phyloP scores from a whole-genome alignment of 2,888 invertebrate species.

The Actias luna region DNA sequence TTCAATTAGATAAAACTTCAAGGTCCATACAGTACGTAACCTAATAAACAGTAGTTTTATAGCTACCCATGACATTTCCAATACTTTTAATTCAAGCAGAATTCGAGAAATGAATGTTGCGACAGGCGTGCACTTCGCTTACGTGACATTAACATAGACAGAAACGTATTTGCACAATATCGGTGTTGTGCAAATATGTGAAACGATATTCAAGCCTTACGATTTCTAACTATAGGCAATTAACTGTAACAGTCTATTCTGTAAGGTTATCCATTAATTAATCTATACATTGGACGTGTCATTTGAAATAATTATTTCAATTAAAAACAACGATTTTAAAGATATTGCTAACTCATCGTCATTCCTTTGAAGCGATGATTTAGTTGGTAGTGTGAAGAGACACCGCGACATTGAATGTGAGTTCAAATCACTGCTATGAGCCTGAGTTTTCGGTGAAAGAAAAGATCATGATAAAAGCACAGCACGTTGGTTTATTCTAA shows the following conservation, averaged over 20 bases:
- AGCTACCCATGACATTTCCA: conserved; percentile 7
- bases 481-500: too few relatives aligned
- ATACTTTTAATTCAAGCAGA: conserved; percentile 8
- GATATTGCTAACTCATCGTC: too few relatives aligned
- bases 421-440: too few relatives aligned
- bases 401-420: too few relatives aligned
- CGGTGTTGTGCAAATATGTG: neutral
- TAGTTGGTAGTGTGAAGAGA: too few relatives aligned
- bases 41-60: neutral
- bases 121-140: conserved; percentile 1
- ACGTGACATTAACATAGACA: conserved; percentile 9
- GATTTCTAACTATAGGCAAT: neutral
- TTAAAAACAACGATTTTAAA: neutral
- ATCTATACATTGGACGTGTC: neutral
- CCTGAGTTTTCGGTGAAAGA: too few relatives aligned
- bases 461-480: too few relatives aligned
- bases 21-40: neutral
- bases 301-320: neutral
- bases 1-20: neutral
- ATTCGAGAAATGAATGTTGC: neutral
- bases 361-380: too few relatives aligned
- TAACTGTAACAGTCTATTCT: neutral
- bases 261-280: neutral
- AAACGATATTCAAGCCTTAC: conserved; percentile 1
- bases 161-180: conserved; percentile 7